phyloP scores from a whole-genome alignment of 1,140 invertebrate genomes.

The Drosophila persimilis region DNA sequence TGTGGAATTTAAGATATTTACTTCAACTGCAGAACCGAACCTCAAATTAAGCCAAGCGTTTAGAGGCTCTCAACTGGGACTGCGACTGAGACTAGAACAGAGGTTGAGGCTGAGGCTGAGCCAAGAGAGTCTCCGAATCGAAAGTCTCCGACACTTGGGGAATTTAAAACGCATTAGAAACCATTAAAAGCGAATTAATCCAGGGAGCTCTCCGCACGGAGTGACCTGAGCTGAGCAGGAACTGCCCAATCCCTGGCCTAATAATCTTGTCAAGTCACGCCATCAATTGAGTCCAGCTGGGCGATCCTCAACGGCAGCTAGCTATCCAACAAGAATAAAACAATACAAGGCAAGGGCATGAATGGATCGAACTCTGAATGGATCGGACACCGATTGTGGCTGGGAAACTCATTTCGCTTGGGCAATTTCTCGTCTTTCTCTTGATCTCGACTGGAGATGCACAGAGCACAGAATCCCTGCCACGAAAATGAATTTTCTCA shows the following conservation, averaged over 20 bases:
- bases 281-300: constrained; percentile 15
- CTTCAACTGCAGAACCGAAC: too few species aligned
- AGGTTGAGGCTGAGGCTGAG: too few species aligned
- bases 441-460: background rate
- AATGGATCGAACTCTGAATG: constrained; percentile 14
- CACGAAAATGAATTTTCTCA: constrained; percentile 12
- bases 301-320: too few species aligned
- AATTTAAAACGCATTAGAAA: constrained; percentile 66
- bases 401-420: background rate
- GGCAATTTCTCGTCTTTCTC: constrained; percentile 23
- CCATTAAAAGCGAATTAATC: constrained; percentile 71
- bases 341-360: background rate
- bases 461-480: background rate
- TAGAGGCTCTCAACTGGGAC: too few species aligned
- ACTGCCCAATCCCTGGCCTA: constrained; percentile 28
- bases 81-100: too few species aligned
- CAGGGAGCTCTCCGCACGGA: background rate
- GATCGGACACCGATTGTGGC: background rate
- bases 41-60: too few species aligned
- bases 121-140: too few species aligned
- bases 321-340: too few species aligned
- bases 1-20: constrained; percentile 40
- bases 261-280: constrained; percentile 75
- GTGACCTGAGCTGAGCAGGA: constrained; percentile 5
- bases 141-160: background rate